Base-by-base conservation (phyloP, 2,797 vertebrate species). In the Hephaestus fuliginosus region DNA sequence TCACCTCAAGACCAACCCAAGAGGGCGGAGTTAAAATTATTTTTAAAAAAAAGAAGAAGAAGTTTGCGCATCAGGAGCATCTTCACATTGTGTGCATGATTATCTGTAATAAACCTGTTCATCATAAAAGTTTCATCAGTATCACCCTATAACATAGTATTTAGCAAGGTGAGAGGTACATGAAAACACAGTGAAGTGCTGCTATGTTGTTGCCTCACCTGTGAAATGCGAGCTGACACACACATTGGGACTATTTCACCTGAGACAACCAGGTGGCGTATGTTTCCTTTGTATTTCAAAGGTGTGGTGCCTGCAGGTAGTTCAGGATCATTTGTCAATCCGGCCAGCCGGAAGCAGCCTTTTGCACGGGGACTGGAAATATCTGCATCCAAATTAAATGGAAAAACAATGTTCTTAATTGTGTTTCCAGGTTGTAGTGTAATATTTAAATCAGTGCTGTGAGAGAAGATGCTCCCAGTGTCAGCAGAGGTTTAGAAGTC, bases 191-290 rank as follows among this genome's bases (percentile, higher is more conserved):
- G 9, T 56, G 58, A 41, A 28, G 17, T 20, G 52, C 28, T 33
- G 9, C 22, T 58, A 44, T 15, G 28, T 81, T 28, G 39, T 52
- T 28, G 65, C 11, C 67, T 80, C 84, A 90, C 86, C 88, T 92
- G 85, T 78, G 80, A 71, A 73, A 81, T 2, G 44, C 60, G 73
- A 84, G 64, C 81, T 36, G 73, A n/a, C 63, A 25, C 22, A 80
- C 80, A 85, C 83, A 53, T 71, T 57, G 30, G 56, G 76, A 78
- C 84, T 82, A 13, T 94, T 92, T 92, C 86, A 88, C 84, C 80
- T 90, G 80, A 92, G 79, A 89, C 94, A 95, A 93, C 66, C 94
- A 96, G 95, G 92, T 95, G 95, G 95, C 95, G 93, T 90, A 83
- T 87, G 82, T 89, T 92, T 91, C 89, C 94, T 90, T 89, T 88